Evolutionary conservation across 2,888 invertebrate genomes (phyloP).

Genomic region (Erebia epiphron): DNA sequence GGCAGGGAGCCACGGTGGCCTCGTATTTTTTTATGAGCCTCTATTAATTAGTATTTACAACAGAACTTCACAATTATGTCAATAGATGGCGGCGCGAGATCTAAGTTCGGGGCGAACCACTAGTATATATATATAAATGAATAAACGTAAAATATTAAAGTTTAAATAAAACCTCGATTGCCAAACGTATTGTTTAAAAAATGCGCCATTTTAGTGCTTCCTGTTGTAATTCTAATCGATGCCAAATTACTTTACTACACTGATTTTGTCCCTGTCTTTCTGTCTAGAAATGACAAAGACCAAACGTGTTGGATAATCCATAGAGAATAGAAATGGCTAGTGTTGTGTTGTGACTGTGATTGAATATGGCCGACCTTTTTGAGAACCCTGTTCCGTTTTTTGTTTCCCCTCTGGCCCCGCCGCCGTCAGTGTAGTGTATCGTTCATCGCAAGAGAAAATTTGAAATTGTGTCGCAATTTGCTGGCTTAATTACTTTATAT

Average conservation of each 20-base stretch:
- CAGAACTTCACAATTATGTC: no score
- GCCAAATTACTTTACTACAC: not conserved
- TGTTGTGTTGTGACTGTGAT: constrained; percentile 6
- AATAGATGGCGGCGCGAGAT: no score
- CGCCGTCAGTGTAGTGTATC: constrained; percentile 82
- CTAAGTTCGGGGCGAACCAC: no score
- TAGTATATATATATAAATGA: no score
- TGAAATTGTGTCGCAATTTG: constrained; percentile 80
- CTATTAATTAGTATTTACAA: no score
- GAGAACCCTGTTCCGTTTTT: constrained; percentile 83
- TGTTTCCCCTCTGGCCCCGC: constrained; percentile 82
- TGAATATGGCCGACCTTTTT: constrained; percentile 62
- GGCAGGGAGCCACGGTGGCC: no score
- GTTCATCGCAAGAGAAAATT: constrained; percentile 82
- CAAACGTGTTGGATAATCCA: not conserved
- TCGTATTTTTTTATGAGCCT: no score
- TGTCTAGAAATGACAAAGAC: constrained; percentile 30
- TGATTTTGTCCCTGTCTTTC: constrained; percentile 40
- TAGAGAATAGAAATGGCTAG: constrained; percentile 16
- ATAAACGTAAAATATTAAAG: no score
- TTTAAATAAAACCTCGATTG: no score
- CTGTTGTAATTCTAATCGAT: constrained; percentile 2
- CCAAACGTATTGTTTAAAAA: not conserved
- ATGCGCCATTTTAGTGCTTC: constrained; percentile 14
- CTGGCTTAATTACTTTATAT: constrained; percentile 80